Conservation (phyloP, 2,113 vertebrate genomes). For the Toxotes jaculatrix region DNA sequence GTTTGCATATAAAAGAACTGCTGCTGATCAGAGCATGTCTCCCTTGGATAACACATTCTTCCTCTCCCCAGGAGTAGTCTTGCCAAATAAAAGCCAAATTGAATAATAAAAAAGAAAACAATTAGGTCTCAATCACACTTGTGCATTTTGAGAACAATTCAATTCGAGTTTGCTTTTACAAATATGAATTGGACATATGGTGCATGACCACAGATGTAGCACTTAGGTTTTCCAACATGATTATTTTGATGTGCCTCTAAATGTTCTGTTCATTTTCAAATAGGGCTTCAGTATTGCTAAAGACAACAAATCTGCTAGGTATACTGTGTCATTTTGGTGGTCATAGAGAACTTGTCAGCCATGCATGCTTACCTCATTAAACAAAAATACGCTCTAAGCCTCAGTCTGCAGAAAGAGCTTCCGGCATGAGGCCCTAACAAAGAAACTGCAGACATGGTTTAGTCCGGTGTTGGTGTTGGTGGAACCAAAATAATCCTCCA, state of each 20-base stretch:
- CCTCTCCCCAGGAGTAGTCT: background rate
- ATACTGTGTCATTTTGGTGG: background rate
- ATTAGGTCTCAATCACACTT: background rate
- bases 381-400: conserved; percentile 38
- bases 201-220: background rate
- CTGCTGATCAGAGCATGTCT: background rate
- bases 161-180: background rate
- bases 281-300: background rate
- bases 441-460: conserved; percentile 71
- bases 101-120: background rate
- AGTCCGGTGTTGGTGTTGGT: conserved; percentile 50
- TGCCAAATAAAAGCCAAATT: background rate
- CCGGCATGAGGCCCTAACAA: conserved; percentile 62
- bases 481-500: conserved; percentile 67
- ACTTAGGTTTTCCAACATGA: background rate
- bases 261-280: background rate
- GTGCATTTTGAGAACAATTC: background rate
- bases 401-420: conserved; percentile 51
- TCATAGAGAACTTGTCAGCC: conserved; percentile 13
- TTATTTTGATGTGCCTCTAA: background rate
- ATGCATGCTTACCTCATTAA: conserved; percentile 39
- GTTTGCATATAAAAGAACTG: background rate
- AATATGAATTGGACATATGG: no score
- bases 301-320: background rate
- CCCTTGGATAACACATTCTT: background rate